Conservation (phyloP, 2,888 invertebrate species). For the Leptinotarsa haldemani region DNA sequence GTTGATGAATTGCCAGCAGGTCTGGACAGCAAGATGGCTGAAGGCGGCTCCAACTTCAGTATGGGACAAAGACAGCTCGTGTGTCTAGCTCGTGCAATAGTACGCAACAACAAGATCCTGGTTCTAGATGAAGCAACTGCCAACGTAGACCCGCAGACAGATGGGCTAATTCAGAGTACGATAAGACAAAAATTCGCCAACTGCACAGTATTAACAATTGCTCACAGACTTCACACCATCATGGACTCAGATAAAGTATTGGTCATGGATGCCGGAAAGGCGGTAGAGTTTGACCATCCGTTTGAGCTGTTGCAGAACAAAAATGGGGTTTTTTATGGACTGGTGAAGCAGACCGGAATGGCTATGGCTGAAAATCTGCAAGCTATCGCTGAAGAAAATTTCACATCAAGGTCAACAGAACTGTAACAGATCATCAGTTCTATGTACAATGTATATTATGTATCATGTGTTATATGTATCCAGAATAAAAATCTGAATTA, state of each 20-base stretch:
- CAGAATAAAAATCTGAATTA: no score
- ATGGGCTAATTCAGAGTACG: constrained; percentile 80
- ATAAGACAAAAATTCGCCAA: constrained; percentile 79
- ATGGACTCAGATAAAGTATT: constrained; percentile 87
- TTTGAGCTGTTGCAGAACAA: constrained; percentile 70
- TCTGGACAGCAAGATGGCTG: constrained; percentile 78
- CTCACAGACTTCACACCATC: constrained; percentile 85
- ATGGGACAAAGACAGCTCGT: constrained; percentile 74
- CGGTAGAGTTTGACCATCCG: constrained; percentile 83
- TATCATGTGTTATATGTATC: not conserved
- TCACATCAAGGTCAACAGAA: constrained; percentile 10
- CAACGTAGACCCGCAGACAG: constrained; percentile 83
- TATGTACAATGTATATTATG: not conserved
- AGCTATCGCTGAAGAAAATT: constrained; percentile 51
- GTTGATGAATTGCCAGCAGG: constrained; percentile 66
- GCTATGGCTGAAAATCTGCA: constrained; percentile 53
- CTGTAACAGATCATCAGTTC: not conserved
- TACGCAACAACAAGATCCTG: constrained; percentile 64
- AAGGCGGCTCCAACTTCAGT: constrained; percentile 70
- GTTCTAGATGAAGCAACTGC: constrained; percentile 80
- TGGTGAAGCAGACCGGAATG: constrained; percentile 77
- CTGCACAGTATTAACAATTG: constrained; percentile 86
- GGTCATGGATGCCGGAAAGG: constrained; percentile 82
- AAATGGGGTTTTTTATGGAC: constrained; percentile 55
- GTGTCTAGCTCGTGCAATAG: constrained; percentile 75